Evolutionary conservation across 2,113 vertebrate genomes (phyloP), one percentile per base, ranked within the genome.

Genomic region (Oryzias javanicus): DNA sequence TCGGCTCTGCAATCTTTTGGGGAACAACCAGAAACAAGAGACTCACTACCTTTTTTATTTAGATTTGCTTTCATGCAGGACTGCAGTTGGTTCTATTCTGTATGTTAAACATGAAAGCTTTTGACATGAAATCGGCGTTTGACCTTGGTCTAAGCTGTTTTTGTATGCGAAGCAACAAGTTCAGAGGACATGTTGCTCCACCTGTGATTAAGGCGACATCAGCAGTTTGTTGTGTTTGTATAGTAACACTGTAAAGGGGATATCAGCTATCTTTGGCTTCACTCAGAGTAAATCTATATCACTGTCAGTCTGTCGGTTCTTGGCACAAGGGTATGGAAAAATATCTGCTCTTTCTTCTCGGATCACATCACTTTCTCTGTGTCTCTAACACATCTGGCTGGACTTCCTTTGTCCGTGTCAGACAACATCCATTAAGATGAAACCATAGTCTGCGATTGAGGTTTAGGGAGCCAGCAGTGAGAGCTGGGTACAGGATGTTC

Each of bases 231-330:
- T 35, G 65, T 51, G 74, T 70, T 76, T 76, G 79, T 84, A 53
- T 73, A 5, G 64, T 72, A 72, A 42, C 24, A 20, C 46, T 35
- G 67, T 52, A 4, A 49, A 42, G 51, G 29, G 45, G 60, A 42
- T 87, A 73, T 86, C 81, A 15, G 52, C 72, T 84, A 54, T 78
- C 81, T 68, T 40, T 40, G 67, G 40, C 67, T 67, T 35, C 62
- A 24, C 74, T 77, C 76, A 73, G 70, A 72, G 86, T 80, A 81
- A 82, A 89, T 81, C 85, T 63, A 84, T 82, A 81, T 55, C 44
- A 0, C 70, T 3, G 79, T 86, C 85, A 81, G 64, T 49, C 46
- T 50, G 78, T 46, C 40, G 13, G 8, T 64, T 74, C 77, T 86
- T 85, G 84, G 81, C 84, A 81, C 72, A 60, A 4, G n/a, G 0